Conservation (phyloP, 2,113 vertebrate species). For the Hippolais icterina region DNA sequence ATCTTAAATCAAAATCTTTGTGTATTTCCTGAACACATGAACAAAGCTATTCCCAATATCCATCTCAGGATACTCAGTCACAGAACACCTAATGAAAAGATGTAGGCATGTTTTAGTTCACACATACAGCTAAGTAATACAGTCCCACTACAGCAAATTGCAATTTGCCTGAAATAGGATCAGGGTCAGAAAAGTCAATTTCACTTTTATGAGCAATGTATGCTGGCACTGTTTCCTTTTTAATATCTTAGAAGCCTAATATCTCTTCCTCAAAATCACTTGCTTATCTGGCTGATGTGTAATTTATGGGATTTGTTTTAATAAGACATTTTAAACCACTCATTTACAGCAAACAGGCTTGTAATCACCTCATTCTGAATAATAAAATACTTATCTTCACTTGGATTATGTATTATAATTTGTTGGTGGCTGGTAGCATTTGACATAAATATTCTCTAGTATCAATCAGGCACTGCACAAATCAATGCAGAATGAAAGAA, state of each 20-base stretch:
- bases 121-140: background rate
- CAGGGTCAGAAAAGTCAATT: background rate
- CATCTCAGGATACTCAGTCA: background rate
- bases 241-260: background rate
- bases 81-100: background rate
- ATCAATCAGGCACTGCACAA: background rate
- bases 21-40: background rate
- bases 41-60: background rate
- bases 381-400: background rate
- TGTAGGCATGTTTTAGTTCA: background rate
- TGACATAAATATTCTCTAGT: background rate
- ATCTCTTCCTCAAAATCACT: background rate
- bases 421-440: background rate
- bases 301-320: background rate
- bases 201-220: background rate
- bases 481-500: background rate
- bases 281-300: background rate
- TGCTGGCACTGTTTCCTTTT: background rate
- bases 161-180: background rate
- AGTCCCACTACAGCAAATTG: background rate
- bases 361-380: background rate
- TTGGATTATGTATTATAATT: background rate
- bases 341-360: background rate
- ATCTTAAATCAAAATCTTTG: background rate
- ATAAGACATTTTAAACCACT: background rate